These are phyloP conservation scores for Philopotamus ludificatus DNA, from an alignment of 1,140 invertebrate genomes.

Conservation along the genomic window DNA sequence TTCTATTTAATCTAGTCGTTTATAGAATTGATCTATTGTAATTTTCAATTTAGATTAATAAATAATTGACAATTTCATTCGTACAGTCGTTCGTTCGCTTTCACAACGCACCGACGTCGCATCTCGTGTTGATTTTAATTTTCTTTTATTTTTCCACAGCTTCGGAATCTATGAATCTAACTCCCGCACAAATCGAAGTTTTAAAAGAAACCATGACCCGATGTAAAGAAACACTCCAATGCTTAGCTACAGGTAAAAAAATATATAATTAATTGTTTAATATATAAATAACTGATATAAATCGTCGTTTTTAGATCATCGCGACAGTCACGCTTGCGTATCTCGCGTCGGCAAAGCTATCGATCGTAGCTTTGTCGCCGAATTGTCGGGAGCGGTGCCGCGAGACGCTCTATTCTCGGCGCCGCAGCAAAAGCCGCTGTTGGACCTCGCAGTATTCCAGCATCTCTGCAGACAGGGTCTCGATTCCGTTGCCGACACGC, in stretches of 20 bases:
- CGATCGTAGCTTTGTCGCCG: conserved; percentile 90
- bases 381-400: conserved; percentile 85
- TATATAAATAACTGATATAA: neutral
- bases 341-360: conserved; percentile 97
- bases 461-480: conserved; percentile 94
- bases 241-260: conserved; percentile 68
- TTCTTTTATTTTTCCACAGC: conserved; percentile 55
- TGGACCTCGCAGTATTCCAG: conserved; percentile 95
- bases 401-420: conserved; percentile 83
- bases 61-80: too few species aligned
- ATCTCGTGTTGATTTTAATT: too few species aligned
- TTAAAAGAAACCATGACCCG: conserved; percentile 68
- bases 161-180: conserved; percentile 63
- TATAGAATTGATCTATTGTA: too few species aligned
- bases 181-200: conserved; percentile 64
- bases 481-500: conserved; percentile 82
- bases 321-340: conserved; percentile 82
- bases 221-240: conserved; percentile 72
- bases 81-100: too few species aligned
- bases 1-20: too few species aligned
- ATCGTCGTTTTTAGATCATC: conserved; percentile 51
- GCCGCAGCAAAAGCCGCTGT: conserved; percentile 72
- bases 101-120: too few species aligned
- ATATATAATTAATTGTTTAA: neutral
- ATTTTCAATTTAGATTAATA: too few species aligned